A percentile compares a stretch with the other conserved stretches of the same genome.
Evolutionary conservation across 2,888 invertebrate species (phyloP).

Genomic region (Pinctada fucata): DNA sequence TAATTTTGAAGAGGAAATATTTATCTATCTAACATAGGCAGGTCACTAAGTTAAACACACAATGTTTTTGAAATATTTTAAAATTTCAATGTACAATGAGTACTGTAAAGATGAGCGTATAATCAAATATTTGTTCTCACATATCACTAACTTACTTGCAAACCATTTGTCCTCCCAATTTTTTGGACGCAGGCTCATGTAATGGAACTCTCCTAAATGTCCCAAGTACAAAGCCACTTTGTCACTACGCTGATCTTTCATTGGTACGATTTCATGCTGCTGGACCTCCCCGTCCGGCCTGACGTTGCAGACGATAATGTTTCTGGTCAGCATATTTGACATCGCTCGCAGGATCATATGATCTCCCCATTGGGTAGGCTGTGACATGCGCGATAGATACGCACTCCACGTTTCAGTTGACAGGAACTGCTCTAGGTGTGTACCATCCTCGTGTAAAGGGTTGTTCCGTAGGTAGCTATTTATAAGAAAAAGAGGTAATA

Average conservation of each 20-base stretch:
- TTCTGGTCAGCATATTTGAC: background rate
- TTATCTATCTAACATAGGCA: too few relatives aligned
- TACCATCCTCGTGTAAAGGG: constrained; percentile 31
- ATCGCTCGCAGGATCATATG: constrained; percentile 24
- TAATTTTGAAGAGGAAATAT: too few relatives aligned
- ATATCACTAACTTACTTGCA: constrained; percentile 8
- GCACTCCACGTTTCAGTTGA: constrained; percentile 28
- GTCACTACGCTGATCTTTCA: background rate
- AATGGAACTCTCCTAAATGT: constrained; percentile 15
- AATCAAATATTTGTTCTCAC: too few relatives aligned
- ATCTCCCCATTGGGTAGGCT: constrained; percentile 30
- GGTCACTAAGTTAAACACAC: too few relatives aligned
- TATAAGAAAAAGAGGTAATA: background rate
- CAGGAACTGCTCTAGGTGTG: constrained; percentile 26
- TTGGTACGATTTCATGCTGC: constrained; percentile 10
- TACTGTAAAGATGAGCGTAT: too few relatives aligned
- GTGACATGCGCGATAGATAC: constrained; percentile 25
- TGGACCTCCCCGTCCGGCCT: background rate
- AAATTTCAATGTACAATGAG: too few relatives aligned
- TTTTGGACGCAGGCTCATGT: constrained; percentile 18
- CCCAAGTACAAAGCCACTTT: constrained; percentile 6
- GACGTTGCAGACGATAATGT: background rate
- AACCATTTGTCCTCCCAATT: constrained; percentile 19
- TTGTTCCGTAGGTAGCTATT: constrained; percentile 7
- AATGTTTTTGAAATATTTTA: too few relatives aligned